These are phyloP conservation scores for Diprion similis DNA, from an alignment of 1,140 invertebrate genomes.

Conservation along the genomic window DNA sequence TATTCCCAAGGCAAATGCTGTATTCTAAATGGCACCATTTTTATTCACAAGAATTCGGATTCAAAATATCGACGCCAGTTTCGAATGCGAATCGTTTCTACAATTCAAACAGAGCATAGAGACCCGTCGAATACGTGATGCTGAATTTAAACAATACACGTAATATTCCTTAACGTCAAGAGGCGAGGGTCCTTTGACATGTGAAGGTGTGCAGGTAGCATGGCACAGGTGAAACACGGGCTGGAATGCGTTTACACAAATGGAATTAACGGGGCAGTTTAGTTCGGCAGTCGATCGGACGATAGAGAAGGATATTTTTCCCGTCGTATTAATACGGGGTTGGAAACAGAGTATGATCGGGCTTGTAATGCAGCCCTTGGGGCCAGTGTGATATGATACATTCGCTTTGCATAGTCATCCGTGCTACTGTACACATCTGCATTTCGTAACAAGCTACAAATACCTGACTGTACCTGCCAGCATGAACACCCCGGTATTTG, in stretches of 20 bases:
- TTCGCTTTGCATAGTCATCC: conserved; percentile 45
- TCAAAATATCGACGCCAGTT: too few relatives aligned
- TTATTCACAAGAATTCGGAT: too few relatives aligned
- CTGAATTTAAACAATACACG: too few relatives aligned
- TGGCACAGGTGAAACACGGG: not conserved
- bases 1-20: too few relatives aligned
- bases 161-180: too few relatives aligned
- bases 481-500: conserved; percentile 38
- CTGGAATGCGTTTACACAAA: conserved; percentile 30
- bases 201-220: too few relatives aligned
- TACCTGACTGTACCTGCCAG: conserved; percentile 24
- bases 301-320: conserved; percentile 48
- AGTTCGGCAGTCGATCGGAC: conserved; percentile 32
- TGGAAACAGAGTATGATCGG: conserved; percentile 52
- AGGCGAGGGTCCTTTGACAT: too few relatives aligned
- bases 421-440: conserved; percentile 22
- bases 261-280: conserved; percentile 49
- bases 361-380: conserved; percentile 54
- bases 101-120: too few relatives aligned
- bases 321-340: conserved; percentile 45
- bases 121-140: too few relatives aligned
- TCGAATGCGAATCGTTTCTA: too few relatives aligned
- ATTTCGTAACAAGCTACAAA: conserved; percentile 47
- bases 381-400: conserved; percentile 53
- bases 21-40: too few relatives aligned